Base-by-base conservation (phyloP, 2,797 vertebrate genomes). In the Protonibea diacanthus region DNA sequence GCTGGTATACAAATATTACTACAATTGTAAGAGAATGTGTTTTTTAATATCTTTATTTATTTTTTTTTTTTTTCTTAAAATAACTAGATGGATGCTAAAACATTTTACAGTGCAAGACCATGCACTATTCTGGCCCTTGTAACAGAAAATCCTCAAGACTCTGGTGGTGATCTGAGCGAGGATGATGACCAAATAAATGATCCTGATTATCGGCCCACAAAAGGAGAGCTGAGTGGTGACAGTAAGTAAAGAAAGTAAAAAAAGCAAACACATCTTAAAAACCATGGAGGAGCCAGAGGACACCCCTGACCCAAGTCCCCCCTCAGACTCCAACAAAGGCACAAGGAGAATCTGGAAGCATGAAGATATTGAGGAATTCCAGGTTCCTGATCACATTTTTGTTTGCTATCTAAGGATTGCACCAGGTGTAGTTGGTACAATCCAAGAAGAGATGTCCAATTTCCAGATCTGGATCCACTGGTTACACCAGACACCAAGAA, bases 171-270 rank as follows among this genome's bases (percentile, higher is more conserved):
- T 9, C 33, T 38, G 33, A 38, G 8, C 9, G 70, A 71, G 53
- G 42, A 14, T 44, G 64, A 82, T 63, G 52, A 60, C 21, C 12
- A 0, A 12, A 33, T 23, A n/a, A 71, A 44, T 5, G 57, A 72
- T 74, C 58, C 62, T 15, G 71, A 71, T 71, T 63, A 67, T 75
- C 66, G n/a, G 11, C 57, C 74, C 49, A 75, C 8, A 59, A 52
- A 33, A 55, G 56, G 21, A 72, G 61, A 70, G 4, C 12, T 2
- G 0, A 23, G 7, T 14, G n/a, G 15, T 0, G 40, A 79, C 21
- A n/a, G 1, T 59, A 60, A n/a, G n/a, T n/a, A n/a, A n/a, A n/a
- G n/a, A n/a, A n/a, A n/a, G n/a, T 59, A 73, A 76, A 12, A 61
- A 67, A 33, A 29, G 49, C 2, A 71, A 84, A 70, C 0, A 53